Base-by-base conservation (phyloP, 2,797 vertebrate genomes). In the Meriones psammophilus region DNA sequence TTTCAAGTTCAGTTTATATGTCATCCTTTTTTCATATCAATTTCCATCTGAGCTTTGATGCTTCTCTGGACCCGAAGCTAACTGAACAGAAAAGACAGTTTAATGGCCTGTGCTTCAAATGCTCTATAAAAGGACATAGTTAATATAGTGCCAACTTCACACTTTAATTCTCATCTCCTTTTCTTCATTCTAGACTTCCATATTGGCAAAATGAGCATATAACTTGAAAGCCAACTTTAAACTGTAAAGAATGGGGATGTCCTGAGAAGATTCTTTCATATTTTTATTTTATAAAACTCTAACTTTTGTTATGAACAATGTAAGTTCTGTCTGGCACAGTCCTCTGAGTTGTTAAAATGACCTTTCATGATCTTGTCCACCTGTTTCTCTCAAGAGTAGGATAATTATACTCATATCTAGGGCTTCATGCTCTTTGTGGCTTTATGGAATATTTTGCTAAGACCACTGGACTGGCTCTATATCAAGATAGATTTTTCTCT, bases 21-120 rank as follows among this genome's bases (percentile, higher is more conserved):
- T 80, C 62, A 89, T 68, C 96, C 95, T 97, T 83, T 96, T 95
- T 88, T 89, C 89, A 66, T 71, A 56, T 89, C 77, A 54, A 58
- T 96, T 96, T 94, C 89, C 46, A 60, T 58, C 58, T 79, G 68
- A 36, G 62, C 85, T 94, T 90, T 93, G 84, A 94, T 81, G 81
- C 30, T 88, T 78, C 88, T 76, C 30, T 85, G 46, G n/a, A 20
- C 94, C 46, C 89, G 68, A 97, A 95, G 76, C 30, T 88, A 89
- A 91, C 56, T 24, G 33, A 92, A 95, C 4, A 62, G 66, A 60
- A 86, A 92, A 83, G 39, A 78, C 76, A 62, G 91, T 85, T 94
- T 93, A 91, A 94, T 90, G 91, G 1, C 7, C 42, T 83, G 10
- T 42, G 39, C 87, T 92, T 95, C 94, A 90, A 93, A 93, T 77